phyloP scores from a whole-genome alignment of 2,888 invertebrate species.

The Prionchulus punctatus region DNA sequence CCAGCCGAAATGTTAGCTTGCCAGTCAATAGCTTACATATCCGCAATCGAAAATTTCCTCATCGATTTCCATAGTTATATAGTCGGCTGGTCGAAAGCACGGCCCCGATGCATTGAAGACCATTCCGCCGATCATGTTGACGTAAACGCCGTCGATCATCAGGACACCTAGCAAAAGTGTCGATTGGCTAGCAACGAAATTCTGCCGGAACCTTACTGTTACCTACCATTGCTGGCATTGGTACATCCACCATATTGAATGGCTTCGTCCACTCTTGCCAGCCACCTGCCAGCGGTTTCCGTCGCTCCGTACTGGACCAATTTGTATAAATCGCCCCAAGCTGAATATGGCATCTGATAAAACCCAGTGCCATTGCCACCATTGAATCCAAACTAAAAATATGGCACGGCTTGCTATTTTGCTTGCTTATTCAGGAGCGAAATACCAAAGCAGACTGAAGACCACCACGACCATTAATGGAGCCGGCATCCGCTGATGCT shows the following conservation, averaged over 20 bases:
- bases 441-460: conserved; percentile 21
- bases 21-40: conserved; percentile 1
- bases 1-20: too few relatives aligned
- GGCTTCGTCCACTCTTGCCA: conserved; percentile 7
- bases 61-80: conserved; percentile 9
- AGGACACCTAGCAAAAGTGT: background rate
- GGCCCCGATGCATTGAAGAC: conserved; percentile 9
- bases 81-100: conserved; percentile 7
- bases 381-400: conserved; percentile 3
- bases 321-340: conserved; percentile 18
- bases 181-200: background rate
- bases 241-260: conserved; percentile 3
- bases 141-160: background rate
- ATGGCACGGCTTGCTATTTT: background rate
- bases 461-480: conserved; percentile 18
- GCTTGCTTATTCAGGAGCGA: too few relatives aligned
- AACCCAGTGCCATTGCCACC: conserved; percentile 13
- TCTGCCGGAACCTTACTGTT: background rate
- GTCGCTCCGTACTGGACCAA: conserved; percentile 11
- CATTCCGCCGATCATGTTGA: conserved; percentile 7
- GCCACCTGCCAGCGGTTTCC: conserved; percentile 5
- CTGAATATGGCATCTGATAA: conserved; percentile 17
- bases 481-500: conserved; percentile 67
- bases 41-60: conserved; percentile 6
- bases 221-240: background rate